Conservation (phyloP, 2,888 invertebrate genomes). For the Netelia melanura region DNA sequence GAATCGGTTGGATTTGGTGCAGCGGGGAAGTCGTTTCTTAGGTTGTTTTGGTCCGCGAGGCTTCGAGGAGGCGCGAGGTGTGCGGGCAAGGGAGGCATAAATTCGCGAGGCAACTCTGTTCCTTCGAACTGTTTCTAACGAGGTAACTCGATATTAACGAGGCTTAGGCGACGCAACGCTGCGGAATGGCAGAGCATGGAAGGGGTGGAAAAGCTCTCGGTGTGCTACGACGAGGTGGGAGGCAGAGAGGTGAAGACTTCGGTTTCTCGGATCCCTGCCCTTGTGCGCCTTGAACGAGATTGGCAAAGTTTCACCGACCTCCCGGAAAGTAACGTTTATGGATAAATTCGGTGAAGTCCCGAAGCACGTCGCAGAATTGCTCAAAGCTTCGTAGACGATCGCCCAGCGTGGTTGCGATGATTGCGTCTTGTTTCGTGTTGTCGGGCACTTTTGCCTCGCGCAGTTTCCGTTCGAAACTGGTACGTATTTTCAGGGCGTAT, state of each 20-base stretch:
- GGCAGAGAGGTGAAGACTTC: slow-evolving; percentile 21
- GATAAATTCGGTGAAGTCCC: slow-evolving; percentile 73
- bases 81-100: slow-evolving; percentile 5
- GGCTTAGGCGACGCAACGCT: slow-evolving; percentile 46
- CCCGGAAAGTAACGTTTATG: slow-evolving; percentile 77
- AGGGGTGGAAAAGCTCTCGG: not conserved
- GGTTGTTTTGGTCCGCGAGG: slow-evolving; percentile 11
- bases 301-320: slow-evolving; percentile 77
- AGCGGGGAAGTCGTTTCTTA: slow-evolving; percentile 62
- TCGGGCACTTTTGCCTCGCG: not conserved
- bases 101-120: slow-evolving; percentile 30
- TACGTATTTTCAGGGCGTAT: not conserved
- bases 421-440: not conserved
- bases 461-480: not conserved
- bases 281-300: slow-evolving; percentile 75
- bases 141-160: slow-evolving; percentile 81
- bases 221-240: slow-evolving; percentile 10
- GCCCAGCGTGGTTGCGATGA: not conserved
- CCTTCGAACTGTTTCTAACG: slow-evolving; percentile 78
- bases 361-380: slow-evolving; percentile 25
- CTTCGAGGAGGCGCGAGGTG: slow-evolving; percentile 45
- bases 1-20: not conserved
- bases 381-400: slow-evolving; percentile 23
- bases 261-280: slow-evolving; percentile 71
- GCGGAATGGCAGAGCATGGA: not conserved